Base-by-base conservation (phyloP, 2,113 vertebrate species). In the Bucco capensis region DNA sequence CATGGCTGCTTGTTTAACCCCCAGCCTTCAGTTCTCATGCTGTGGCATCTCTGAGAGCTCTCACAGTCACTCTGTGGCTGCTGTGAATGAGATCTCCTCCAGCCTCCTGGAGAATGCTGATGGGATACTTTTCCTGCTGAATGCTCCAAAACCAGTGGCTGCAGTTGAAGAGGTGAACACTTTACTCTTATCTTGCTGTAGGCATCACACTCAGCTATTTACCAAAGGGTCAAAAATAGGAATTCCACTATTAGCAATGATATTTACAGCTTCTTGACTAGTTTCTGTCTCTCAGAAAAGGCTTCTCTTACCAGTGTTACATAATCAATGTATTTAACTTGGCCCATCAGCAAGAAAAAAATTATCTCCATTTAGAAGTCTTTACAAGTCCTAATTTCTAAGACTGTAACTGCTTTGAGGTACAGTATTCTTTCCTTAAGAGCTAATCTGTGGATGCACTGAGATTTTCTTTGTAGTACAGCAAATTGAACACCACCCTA, bases 41-140 rank as follows among this genome's bases (percentile, higher is more conserved):
- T 67, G 65, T 44, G 92, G 95, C 94, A 93, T 94, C 95, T 88
- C 25, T 0, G 83, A 79, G 85, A 50, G 90, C 87, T 89, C 58
- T 94, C 14, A 1, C 46, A 62, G 91, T 60, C 67, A 2, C 85
- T 95, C 93, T 89, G 94, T 88, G 96, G 66, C 88, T 58, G 71
- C 75, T 10, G 67, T 81, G 92, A 66, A 75, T 95, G 72, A 85
- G 92, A 88, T 90, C 92, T 60, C 82, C 38, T 60, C 2, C 57
- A 83, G 90, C 72, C 84, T 58, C 73, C 73, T 53, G 91, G 88
- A 89, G 86, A 94, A 19, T 94, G 96, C 97, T 97, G 96, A 97
- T 91, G 75, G 79, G 95, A 66, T 91, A 33, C 73, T 97, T 97
- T 97, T 96, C 93, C 92, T 97, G 96, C 94, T 96, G 94, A 97